Base-by-base conservation (phyloP, 2,888 invertebrate species). In the Cetonia aurata region DNA sequence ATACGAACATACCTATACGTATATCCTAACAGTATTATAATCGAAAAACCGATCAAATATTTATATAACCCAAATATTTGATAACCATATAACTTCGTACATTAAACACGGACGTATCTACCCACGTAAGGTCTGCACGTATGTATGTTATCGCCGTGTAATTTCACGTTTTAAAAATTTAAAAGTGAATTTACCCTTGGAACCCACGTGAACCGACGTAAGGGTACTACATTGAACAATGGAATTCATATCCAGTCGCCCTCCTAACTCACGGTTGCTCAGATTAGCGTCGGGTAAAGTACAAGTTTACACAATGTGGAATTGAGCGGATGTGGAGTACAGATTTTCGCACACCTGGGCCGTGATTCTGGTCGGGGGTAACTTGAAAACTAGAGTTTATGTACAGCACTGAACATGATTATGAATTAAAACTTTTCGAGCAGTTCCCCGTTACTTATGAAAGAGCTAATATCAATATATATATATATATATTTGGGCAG, bases 271-370 rank as follows among this genome's bases (percentile, higher is more conserved):
- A n/a, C 57, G 25, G 41, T 19, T 52, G 15, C 37, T 44, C 4
- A 10, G n/a, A 55, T 31, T 13, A 55, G 41, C 50, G 15, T 57
- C 31, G n/a, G 52, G 33, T 37, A 33, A 15, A 10, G 8, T 41
- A 13, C 2, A 25, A 56, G 17, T 44, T 55, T 15, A 48, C 31
- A 46, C 31, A 55, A 37, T 6, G 10, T 62, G 57, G 19, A 50
- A 41, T 50, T 65, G 72, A 70, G 41, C 62, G 72, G 55, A 17
- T 62, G 67, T 60, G 48, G 15, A 67, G 72, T 73, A 74, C 75
- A 74, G 75, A 77, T 74, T 76, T 77, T 75, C 73, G 76, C 77
- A 77, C 77, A 77, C 77, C 77, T 77, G 77, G 77, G 71, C 73
- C 72, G 74, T 72, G 75, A 77, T 74, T 74, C 71, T 71, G 71